Evolutionary conservation across 2,113 vertebrate genomes (phyloP), one percentile per base, ranked within the genome.

Genomic region (Phalacrocorax pelagicus): DNA sequence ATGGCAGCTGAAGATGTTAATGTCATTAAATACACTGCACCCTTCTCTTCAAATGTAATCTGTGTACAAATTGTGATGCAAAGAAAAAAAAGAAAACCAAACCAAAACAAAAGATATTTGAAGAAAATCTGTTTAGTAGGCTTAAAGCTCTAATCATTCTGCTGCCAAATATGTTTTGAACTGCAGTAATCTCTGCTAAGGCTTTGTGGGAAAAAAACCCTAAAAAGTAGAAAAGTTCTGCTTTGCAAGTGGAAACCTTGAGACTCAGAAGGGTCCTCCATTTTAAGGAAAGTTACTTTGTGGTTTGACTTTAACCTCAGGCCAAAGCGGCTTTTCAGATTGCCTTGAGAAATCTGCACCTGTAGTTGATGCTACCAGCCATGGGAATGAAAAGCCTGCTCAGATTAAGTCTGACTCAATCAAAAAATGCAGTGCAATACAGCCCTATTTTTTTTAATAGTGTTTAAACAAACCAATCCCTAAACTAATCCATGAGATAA

Each of bases 251-350:
- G 17, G 73, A 89, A 88, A 96, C 81, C 63, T 38, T 80, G 27
- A 95, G 55, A 63, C 22, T 94, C 38, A 46, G 24, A 94, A 86
- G 26, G 32, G 51, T 51, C n/a, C 20, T 89, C 20, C 20, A 75
- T 74, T 95, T 88, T 86, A 83, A 82, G 92, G 55, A 54, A 84
- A 78, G 52, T 57, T 91, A 38, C 52, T 91, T 94, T 84, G 61
- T 46, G 86, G 51, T 74, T 81, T 81, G 47, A 49, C 51, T 87
- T 85, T 23, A 90, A 86, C 58, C 36, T 89, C 55, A 59, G n/a
- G 52, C 72, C 86, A 89, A 81, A 88, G 51, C 51, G 27, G 69
- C 81, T 95, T 94, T 95, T 94, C 80, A 89, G 42, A 15, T 95
- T 94, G 83, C 51, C 42, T 92, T 5, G 5, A 92, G 65, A 87